These are phyloP conservation scores for Phragmatobia fuliginosa DNA, from an alignment of 2,888 invertebrate genomes.

Conservation along the genomic window DNA sequence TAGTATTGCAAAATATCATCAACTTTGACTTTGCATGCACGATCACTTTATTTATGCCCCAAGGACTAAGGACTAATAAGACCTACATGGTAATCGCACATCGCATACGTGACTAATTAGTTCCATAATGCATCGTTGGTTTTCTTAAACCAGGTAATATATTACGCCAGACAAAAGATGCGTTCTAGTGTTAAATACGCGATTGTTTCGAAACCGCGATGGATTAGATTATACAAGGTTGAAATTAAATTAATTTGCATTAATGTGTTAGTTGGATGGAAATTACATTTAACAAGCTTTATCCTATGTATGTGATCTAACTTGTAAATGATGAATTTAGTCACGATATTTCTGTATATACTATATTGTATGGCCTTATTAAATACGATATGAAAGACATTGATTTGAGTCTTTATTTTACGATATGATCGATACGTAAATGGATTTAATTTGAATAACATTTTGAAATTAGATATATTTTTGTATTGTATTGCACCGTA, in stretches of 20 bases:
- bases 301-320: slow-evolving; percentile 25
- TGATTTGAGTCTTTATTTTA: background rate
- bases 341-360: background rate
- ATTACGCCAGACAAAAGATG: slow-evolving; percentile 57
- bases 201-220: slow-evolving; percentile 57
- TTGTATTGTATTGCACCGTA: background rate
- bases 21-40: slow-evolving; percentile 60
- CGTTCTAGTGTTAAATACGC: slow-evolving; percentile 53
- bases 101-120: slow-evolving; percentile 50
- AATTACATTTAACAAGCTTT: slow-evolving; percentile 33
- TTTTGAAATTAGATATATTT: background rate
- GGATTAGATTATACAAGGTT: slow-evolving; percentile 62
- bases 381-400: background rate
- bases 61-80: slow-evolving; percentile 61
- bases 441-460: background rate
- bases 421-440: background rate
- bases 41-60: slow-evolving; percentile 66
- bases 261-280: slow-evolving; percentile 50
- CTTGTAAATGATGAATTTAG: slow-evolving; percentile 13
- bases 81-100: slow-evolving; percentile 45
- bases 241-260: slow-evolving; percentile 63
- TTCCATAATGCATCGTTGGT: slow-evolving; percentile 40
- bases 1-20: slow-evolving; percentile 63
- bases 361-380: background rate
- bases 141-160: slow-evolving; percentile 41